Base-by-base conservation (phyloP, 1,140 invertebrate species). In the Coptotermes formosanus region DNA sequence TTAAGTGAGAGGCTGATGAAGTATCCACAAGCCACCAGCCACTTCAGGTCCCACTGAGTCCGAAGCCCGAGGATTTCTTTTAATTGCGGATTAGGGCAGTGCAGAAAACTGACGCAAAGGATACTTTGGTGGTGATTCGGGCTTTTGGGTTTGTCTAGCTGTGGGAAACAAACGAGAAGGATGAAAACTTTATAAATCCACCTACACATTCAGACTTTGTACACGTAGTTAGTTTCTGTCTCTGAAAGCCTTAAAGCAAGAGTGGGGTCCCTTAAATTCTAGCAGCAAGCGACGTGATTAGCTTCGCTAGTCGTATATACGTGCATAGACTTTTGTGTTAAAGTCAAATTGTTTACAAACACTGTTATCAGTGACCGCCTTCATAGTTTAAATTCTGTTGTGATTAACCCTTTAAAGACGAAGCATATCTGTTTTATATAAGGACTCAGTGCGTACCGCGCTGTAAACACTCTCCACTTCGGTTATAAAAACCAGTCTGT, bases 151-250 rank as follows among this genome's bases (percentile, higher is more conserved):
- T n/a, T 75, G 64, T 75, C 64, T 75, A 9, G 64, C n/a, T 75
- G 64, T 75, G 64, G 64, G n/a, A 30, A 75, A 75, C 64, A 30
- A 75, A 75, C 64, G 64, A 30, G 64, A 9, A 30, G 64, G 64
- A 75, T 75, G 64, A 75, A 75, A 75, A 75, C 64, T 75, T 64
- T 75, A n/a, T 75, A 75, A 75, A 75, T 75, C 64, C 64, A 75
- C 64, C 11, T 8, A n/a, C 25, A 75, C 64, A 75, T 75, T 75
- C 14, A 75, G 64, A 75, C 64, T 75, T 75, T 75, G 64, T 75
- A 16, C 64, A 75, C 64, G n/a, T 75, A 75, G 64, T 75, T 75
- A 75, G 64, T 25, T 75, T 6, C 64, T n/a, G n/a, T 75, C 64
- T 75, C 19, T 4, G 2, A 30, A 75, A 75, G 64, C 64, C 64